Evolutionary conservation across 2,797 vertebrate species (phyloP).

Genomic region (Acrocephalus scirpaceus): DNA sequence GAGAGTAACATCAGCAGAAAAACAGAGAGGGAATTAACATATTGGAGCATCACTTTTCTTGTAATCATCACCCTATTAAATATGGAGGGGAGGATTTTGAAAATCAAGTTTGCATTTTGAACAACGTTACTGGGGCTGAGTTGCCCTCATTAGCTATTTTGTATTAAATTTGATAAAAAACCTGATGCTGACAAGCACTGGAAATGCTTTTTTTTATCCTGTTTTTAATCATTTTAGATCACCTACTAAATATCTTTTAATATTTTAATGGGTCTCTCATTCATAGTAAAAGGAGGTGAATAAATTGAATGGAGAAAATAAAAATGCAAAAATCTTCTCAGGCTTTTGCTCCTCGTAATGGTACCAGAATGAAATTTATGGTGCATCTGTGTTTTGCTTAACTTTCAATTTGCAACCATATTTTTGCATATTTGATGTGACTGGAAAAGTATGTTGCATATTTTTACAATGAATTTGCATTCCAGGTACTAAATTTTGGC

Average conservation of each 20-base stretch:
- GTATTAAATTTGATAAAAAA: constrained; percentile 29
- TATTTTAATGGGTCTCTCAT: constrained; percentile 27
- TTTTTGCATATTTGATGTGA: constrained; percentile 7
- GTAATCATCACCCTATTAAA: constrained; percentile 40
- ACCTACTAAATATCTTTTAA: constrained; percentile 16
- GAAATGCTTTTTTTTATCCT: neutral
- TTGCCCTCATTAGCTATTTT: constrained; percentile 37
- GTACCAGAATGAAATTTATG: neutral
- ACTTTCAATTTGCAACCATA: neutral
- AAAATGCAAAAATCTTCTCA: neutral
- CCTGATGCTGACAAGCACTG: neutral
- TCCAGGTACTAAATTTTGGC: neutral
- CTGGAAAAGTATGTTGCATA: neutral
- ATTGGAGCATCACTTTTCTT: constrained; percentile 29
- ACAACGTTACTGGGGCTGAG: neutral
- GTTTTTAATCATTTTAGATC: constrained; percentile 30
- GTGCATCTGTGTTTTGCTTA: neutral
- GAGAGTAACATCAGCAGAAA: constrained; percentile 62
- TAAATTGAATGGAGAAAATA: constrained; percentile 2
- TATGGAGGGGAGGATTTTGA: constrained; percentile 3
- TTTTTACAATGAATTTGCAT: neutral
- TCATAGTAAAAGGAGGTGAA: neutral
- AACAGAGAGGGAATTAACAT: constrained; percentile 53
- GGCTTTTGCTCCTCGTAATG: neutral
- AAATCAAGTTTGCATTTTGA: constrained; percentile 43